Percentiles rank a stretch among this genome's conserved stretches.
Conservation (phyloP, 2,888 invertebrate genomes). For the Cylindroiulus punctatus region DNA sequence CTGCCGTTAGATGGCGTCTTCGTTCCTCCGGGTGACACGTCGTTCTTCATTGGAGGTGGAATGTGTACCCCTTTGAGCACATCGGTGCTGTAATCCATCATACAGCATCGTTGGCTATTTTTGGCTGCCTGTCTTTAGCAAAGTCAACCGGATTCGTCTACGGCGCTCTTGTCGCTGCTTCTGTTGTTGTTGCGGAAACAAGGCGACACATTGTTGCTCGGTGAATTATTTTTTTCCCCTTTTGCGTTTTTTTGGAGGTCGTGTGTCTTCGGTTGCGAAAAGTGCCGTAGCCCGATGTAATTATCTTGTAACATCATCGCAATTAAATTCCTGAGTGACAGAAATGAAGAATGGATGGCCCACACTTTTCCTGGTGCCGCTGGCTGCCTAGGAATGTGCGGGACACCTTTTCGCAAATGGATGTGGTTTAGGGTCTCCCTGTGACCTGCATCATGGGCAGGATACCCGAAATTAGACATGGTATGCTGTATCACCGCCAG, state of each 20-base stretch:
- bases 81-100: slow-evolving; percentile 9
- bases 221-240: slow-evolving; percentile 2
- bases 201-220: slow-evolving; percentile 17
- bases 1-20: slow-evolving; percentile 35
- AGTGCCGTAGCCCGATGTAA: slow-evolving; percentile 45
- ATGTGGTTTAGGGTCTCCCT: background rate
- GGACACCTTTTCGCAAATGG: slow-evolving; percentile 14
- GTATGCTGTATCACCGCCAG: background rate
- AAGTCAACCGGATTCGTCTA: slow-evolving; percentile 2
- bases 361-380: background rate
- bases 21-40: background rate
- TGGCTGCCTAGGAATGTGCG: background rate
- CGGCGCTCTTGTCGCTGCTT: background rate
- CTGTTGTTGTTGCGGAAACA: slow-evolving; percentile 5
- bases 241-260: slow-evolving; percentile 33
- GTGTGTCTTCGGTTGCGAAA: slow-evolving; percentile 14
- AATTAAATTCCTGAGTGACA: slow-evolving; percentile 56
- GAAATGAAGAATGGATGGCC: slow-evolving; percentile 54
- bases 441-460: background rate
- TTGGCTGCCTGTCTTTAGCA: background rate
- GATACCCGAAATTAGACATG: background rate
- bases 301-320: slow-evolving; percentile 56
- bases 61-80: slow-evolving; percentile 24
- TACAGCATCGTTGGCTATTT: background rate
- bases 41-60: slow-evolving; percentile 7